Evolutionary conservation across 2,888 invertebrate species (phyloP), one percentile per base, ranked within the genome.

Genomic region (Axea sp.): DNA sequence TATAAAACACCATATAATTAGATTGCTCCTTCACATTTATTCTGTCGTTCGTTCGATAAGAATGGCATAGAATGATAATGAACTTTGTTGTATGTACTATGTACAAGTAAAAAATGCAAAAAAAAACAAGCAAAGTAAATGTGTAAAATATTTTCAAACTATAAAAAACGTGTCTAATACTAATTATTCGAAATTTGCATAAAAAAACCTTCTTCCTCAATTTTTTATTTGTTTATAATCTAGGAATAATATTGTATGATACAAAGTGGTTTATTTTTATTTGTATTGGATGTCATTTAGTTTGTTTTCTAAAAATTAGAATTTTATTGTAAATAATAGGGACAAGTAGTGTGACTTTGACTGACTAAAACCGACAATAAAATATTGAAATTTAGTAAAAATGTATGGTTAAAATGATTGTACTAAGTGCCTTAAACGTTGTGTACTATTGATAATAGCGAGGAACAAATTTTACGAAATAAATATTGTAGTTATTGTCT

Each of bases 71-170:
- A 74, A 69, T 51, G 64, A 74, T 30, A 64, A 59, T 59, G 57
- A 43, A 62, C 51, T 69, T 74, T 57, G 57, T 53, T 80, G 83
- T 85, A 85, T 84, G 84, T 85, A 85, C 84, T 82, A 77, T 85
- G 84, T 85, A 86, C 83, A 85, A 80, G 81, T 49, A 28, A 76
- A 78, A 69, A 39, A n/a, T n/a, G n/a, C n/a, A n/a, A n/a, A n/a
- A n/a, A n/a, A n/a, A n/a, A n/a, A n/a, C n/a, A n/a, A n/a, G n/a
- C 41, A 41, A 72, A 67, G 49, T 37, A 59, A 64, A 57, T 31
- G 31, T 68, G 55, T 71, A 73, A 55, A 73, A 72, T 71, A 71
- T 57, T 53, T 33, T 67, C n/a, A 47, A 64, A 43, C 17, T 9
- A 11, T n/a, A 28, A 45, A 14, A 47, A 8, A 47, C 11, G 3